Evolutionary conservation across 1,140 invertebrate genomes (phyloP).

Genomic region (Heliconius himera): DNA sequence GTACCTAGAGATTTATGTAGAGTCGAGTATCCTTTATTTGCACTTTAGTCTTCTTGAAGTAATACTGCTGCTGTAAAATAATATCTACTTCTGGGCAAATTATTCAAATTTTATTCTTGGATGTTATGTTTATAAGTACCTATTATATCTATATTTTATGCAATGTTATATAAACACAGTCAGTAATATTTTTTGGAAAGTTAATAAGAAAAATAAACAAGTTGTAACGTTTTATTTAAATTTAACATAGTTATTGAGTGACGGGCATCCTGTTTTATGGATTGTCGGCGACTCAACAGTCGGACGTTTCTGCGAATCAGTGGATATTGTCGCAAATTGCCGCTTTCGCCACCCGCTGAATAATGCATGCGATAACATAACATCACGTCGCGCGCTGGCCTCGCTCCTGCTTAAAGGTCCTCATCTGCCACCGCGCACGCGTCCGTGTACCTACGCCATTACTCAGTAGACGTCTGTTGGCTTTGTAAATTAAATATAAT

Average conservation of each 20-base stretch:
- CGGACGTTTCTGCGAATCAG: slow-evolving; percentile 74
- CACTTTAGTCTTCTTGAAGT: too few species aligned
- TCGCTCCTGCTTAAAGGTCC: slow-evolving; percentile 39
- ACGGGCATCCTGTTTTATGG: slow-evolving; percentile 73
- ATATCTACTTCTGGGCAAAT: too few species aligned
- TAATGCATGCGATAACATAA: slow-evolving; percentile 80
- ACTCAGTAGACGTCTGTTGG: neutral
- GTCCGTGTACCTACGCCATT: neutral
- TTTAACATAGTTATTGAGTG: slow-evolving; percentile 73
- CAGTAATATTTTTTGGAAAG: neutral
- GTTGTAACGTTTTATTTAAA: slow-evolving; percentile 67
- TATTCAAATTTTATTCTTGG: too few species aligned
- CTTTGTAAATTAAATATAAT: neutral
- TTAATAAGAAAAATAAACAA: slow-evolving; percentile 37
- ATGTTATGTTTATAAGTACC: too few species aligned
- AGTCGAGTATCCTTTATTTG: too few species aligned
- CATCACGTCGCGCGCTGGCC: slow-evolving; percentile 68
- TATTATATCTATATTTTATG: too few species aligned
- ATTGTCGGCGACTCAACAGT: slow-evolving; percentile 71
- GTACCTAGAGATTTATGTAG: neutral
- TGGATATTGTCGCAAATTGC: slow-evolving; percentile 81
- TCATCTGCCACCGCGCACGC: slow-evolving; percentile 29
- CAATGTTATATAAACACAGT: too few species aligned
- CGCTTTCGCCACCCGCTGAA: slow-evolving; percentile 79
- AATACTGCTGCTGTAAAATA: too few species aligned